Base-by-base conservation (phyloP, 2,797 vertebrate species). In the Manis crassicaudata region DNA sequence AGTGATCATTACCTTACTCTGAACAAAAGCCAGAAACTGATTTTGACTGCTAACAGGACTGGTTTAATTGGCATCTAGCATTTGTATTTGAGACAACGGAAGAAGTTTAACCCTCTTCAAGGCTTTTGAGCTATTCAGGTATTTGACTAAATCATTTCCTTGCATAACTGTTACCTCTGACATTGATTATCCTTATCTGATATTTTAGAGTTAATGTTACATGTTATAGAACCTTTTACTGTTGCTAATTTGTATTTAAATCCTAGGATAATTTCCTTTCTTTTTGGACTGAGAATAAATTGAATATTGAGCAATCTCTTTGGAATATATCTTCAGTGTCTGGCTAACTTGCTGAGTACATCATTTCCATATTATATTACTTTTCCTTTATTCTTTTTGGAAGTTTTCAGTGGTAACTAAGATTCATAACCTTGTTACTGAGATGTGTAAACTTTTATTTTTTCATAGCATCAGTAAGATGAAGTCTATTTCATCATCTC, bases 231-330 rank as follows among this genome's bases (percentile, higher is more conserved):
- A 92, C 8, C 60, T 85, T 92, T 96, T 92, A 80, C 79, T 91
- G 18, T 56, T 96, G 77, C 60, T 81, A 43, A 27, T 91, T 93
- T 32, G 16, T 67, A 40, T 58, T 91, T 80, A 88, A 92, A 79
- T 94, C n/a, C 35, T 68, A 37, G 67, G 84, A 72, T 40, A 92
- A 4, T 81, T 96, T 94, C 40, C 52, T 86, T 96, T 80, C 32
- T 95, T 90, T 95, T 92, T 93, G 87, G 50, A 89, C 67, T 82
- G 80, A 96, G 67, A 94, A 84, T 50, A 96, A 96, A 87, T 94
- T 92, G 23, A 67, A 92, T 92, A 70, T 43, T 86, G 82, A 92
- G 81, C 94, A 77, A 88, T 88, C 12, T 88, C 85, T 90, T 89
- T 63, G 81, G 62, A 94, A 81, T 94, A 37, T 84, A 37, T 96